A percentile compares a stretch with the other conserved stretches of the same genome.
Evolutionary conservation across 2,888 invertebrate species (phyloP).

Genomic region (Villa cingulata): DNA sequence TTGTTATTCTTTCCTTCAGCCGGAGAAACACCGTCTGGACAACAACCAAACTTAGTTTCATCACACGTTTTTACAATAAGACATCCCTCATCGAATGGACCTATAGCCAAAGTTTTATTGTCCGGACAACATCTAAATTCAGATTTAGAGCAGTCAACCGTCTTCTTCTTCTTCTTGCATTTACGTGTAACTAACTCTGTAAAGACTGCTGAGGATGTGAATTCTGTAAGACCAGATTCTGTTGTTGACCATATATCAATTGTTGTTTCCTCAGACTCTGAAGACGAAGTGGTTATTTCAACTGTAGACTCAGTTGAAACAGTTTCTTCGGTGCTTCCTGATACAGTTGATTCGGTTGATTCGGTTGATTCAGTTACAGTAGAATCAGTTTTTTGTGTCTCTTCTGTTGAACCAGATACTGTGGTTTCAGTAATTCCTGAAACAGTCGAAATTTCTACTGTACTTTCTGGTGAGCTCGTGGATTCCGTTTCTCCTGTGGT

Average conservation of each 20-base stretch:
- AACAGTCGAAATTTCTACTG: background rate
- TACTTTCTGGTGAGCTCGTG: background rate
- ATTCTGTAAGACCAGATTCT: constrained; percentile 23
- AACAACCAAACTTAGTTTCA: constrained; percentile 65
- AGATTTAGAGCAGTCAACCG: constrained; percentile 43
- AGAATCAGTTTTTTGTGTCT: constrained; percentile 2
- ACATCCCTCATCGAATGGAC: constrained; percentile 72
- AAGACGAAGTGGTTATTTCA: constrained; percentile 3
- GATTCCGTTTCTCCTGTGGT: background rate
- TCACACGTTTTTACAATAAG: constrained; percentile 57
- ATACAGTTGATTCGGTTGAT: constrained; percentile 5
- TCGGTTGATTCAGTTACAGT: constrained; percentile 4
- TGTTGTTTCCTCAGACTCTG: constrained; percentile 22
- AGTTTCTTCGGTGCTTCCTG: constrained; percentile 9
- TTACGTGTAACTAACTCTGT: constrained; percentile 37
- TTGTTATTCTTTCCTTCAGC: constrained; percentile 53
- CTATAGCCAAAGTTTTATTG: constrained; percentile 57
- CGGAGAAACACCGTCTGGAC: constrained; percentile 67
- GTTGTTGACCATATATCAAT: constrained; percentile 32
- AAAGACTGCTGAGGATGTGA: constrained; percentile 41
- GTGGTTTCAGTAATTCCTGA: background rate
- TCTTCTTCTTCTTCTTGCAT: constrained; percentile 43
- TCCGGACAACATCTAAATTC: constrained; percentile 79
- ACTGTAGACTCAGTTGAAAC: constrained; percentile 3
- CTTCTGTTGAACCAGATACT: background rate